Evolutionary conservation across 1,140 invertebrate species (phyloP), one percentile per base, ranked within the genome.

Genomic region (Heliconius eleuchia): DNA sequence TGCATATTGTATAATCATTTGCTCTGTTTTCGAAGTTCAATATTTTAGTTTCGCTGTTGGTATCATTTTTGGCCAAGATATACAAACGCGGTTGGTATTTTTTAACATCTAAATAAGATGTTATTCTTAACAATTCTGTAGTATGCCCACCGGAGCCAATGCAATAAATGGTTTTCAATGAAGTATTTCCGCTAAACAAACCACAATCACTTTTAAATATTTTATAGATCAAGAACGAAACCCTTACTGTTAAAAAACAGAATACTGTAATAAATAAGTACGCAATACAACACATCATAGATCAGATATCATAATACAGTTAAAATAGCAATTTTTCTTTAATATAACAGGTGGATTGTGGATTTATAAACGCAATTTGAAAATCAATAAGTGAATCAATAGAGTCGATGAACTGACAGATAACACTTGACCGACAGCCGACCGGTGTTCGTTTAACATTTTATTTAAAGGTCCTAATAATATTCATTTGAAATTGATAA

Each of bases 41-140:
- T 30, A 95, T 85, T 83, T 95, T 93, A 3, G 97, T 94, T 95
- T 97, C 97, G 39, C 98, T 99, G 57, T 97, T 97, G 34, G 87
- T 89, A 94, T 99, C 99, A 74, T 96, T 97, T 46, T 96, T 94
- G 19, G 98, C 97, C 76, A 98, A 88, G 74, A 99, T 93, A 88
- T 99, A 99, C 74, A 97, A 88, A 88, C 96, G 94, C 2, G 97
- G 97, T 4, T 88, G 88, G 90, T 97, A 98, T 83, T 76, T 82
- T 42, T 73, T 74, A 27, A 18, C 9, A 37, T 83, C 70, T 34
- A 78, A 76, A 55, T 83, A 76, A 55, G 73, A 80, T 46, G 73
- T 73, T 23, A 99, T 94, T 79, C 96, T 94, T 66, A 99, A 88
- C 96, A 99, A 98, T 95, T 99, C 98, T 42, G 97, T 96, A 4